Evolutionary conservation across 2,797 vertebrate species (phyloP).

Genomic region (Euthynnus affinis): DNA sequence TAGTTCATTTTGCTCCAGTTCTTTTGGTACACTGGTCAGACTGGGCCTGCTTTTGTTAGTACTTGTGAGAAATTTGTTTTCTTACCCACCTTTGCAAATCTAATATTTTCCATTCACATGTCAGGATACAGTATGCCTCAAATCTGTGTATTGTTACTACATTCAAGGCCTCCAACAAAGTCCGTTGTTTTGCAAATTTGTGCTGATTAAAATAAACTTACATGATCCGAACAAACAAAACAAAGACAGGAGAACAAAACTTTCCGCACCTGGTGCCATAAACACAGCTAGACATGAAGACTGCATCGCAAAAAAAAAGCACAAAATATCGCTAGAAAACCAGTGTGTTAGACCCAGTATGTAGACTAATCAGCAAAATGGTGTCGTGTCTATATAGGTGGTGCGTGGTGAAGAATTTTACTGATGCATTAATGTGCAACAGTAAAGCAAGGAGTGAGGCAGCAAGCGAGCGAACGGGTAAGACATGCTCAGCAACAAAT

Average conservation of each 20-base stretch:
- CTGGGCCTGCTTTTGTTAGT: conserved; percentile 40
- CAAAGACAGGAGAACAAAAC: conserved; percentile 42
- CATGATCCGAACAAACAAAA: conserved; percentile 44
- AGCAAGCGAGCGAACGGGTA: conserved; percentile 44
- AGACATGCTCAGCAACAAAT: conserved; percentile 73
- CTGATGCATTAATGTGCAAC: conserved; percentile 51
- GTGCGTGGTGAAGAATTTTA: conserved; percentile 45
- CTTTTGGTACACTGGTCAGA: conserved; percentile 53
- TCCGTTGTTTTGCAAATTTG: conserved; percentile 31
- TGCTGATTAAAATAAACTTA: conserved; percentile 54
- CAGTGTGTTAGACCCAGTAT: conserved; percentile 39
- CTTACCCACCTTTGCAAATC: conserved; percentile 43
- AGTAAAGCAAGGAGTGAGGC: conserved; percentile 24
- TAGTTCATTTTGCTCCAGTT: conserved; percentile 62
- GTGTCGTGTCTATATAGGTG: conserved; percentile 35
- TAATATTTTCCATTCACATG: conserved; percentile 58
- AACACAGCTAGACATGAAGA: conserved; percentile 43
- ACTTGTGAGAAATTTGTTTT: conserved; percentile 55
- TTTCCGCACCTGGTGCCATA: conserved; percentile 54
- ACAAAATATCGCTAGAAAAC: conserved; percentile 42
- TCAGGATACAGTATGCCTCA: conserved; percentile 45
- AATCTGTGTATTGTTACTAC: conserved; percentile 53
- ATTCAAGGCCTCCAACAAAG: conserved; percentile 37
- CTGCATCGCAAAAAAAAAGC: conserved; percentile 41
- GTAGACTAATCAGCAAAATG: conserved; percentile 54